phyloP scores from a whole-genome alignment of 2,888 invertebrate species.

The Leptopilina drosophilae region DNA sequence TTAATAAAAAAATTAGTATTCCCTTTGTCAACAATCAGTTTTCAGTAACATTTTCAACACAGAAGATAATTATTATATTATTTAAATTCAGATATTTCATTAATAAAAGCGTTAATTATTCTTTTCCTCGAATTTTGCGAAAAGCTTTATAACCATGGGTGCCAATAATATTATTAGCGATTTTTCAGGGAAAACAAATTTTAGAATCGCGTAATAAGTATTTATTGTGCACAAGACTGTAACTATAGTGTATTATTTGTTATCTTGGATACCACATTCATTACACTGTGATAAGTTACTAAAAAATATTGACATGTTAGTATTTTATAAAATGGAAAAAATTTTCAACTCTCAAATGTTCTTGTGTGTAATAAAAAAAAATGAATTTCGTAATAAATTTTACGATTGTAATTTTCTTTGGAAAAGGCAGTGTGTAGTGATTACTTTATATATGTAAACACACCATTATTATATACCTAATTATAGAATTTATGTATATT shows the following conservation, averaged over 20 bases:
- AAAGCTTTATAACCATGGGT: background rate
- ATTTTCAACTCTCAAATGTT: conserved; percentile 1
- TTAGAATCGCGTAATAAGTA: background rate
- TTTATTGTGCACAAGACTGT: conserved; percentile 28
- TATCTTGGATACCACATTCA: conserved; percentile 11
- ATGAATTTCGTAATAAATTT: conserved; percentile 1
- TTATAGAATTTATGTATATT: conserved; percentile 6
- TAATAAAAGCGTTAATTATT: background rate
- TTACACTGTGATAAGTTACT: conserved; percentile 27
- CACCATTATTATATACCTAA: background rate
- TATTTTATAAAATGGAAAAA: conserved; percentile 16
- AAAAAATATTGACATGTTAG: conserved; percentile 9
- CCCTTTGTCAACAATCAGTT: background rate
- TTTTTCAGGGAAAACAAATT: conserved; percentile 7
- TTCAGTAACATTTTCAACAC: background rate
- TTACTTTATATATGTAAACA: conserved; percentile 11
- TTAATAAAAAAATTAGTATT: background rate
- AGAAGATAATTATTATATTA: no score
- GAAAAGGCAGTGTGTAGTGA: conserved; percentile 8
- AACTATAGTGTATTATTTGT: conserved; percentile 13
- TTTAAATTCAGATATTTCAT: no score
- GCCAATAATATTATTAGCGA: background rate
- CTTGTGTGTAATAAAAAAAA: conserved; percentile 16
- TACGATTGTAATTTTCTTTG: conserved; percentile 18
- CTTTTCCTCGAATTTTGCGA: background rate